Conservation (phyloP, 2,113 vertebrate species). For the Scopus umbretta region DNA sequence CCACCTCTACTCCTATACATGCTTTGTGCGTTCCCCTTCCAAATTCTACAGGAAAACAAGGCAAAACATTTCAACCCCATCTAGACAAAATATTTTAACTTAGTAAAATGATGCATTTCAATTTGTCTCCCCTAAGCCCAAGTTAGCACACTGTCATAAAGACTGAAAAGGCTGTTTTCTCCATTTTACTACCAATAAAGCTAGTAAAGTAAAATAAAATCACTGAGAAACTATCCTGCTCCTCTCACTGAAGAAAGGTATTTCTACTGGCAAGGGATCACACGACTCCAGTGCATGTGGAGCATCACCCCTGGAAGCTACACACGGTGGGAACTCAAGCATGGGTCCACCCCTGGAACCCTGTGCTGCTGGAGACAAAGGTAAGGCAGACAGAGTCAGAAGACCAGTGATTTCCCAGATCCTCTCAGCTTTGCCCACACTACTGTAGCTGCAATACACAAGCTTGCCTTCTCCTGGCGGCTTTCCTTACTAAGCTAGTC, state of each 20-base stretch:
- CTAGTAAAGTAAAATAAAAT: background rate
- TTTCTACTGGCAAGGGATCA: background rate
- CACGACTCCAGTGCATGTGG: background rate
- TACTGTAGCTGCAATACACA: background rate
- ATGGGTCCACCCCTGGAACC: background rate
- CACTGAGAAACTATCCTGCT: background rate
- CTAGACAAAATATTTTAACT: background rate
- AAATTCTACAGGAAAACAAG: background rate
- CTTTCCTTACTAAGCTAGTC: background rate
- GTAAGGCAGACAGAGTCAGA: background rate
- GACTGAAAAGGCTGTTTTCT: background rate
- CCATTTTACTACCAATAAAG: background rate
- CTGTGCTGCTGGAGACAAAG: background rate
- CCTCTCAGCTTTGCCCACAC: background rate
- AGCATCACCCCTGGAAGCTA: background rate
- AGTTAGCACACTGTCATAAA: background rate
- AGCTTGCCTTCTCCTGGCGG: background rate
- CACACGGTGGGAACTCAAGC: background rate
- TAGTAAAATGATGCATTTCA: background rate
- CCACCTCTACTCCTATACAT: background rate
- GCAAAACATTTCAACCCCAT: background rate
- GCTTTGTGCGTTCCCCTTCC: background rate
- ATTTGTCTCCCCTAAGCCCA: background rate
- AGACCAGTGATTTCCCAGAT: background rate
- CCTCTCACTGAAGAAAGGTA: background rate